Conservation (phyloP, 2,888 invertebrate genomes). For the Clepsis dumicolana region DNA sequence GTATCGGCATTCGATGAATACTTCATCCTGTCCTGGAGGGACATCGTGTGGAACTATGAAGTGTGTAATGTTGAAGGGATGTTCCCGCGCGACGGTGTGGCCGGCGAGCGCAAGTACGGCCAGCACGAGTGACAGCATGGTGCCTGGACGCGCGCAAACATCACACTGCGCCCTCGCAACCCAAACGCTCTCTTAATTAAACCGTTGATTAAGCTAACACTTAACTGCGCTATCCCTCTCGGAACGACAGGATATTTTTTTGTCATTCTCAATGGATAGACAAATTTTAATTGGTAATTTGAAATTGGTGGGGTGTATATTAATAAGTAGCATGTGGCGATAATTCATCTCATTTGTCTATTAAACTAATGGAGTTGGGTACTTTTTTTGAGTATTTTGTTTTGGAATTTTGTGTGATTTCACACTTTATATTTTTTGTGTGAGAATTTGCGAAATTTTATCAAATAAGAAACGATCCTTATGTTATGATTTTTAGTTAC, state of each 20-base stretch:
- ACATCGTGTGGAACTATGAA: constrained; percentile 69
- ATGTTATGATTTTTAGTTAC: too few species aligned
- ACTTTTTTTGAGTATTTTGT: not conserved
- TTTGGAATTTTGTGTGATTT: not conserved
- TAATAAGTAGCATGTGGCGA: constrained; percentile 40
- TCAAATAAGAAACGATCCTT: too few species aligned
- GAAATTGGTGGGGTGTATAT: constrained; percentile 41
- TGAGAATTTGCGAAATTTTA: not conserved
- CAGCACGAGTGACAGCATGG: constrained; percentile 67
- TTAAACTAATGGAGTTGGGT: constrained; percentile 35
- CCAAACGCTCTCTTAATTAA: constrained; percentile 80
- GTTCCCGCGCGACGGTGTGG: constrained; percentile 51
- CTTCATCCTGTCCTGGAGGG: constrained; percentile 62
- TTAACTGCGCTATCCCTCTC: constrained; percentile 74
- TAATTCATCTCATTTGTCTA: constrained; percentile 38
- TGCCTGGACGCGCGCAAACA: constrained; percentile 70
- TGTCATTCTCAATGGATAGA: constrained; percentile 72
- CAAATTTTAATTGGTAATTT: constrained; percentile 67
- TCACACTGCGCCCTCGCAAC: constrained; percentile 71
- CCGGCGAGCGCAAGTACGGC: constrained; percentile 52
- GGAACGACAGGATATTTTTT: constrained; percentile 62
- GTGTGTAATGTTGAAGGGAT: constrained; percentile 71
- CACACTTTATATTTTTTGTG: not conserved
- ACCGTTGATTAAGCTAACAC: constrained; percentile 84
- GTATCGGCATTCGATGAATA: constrained; percentile 77